Percentiles rank a stretch among this genome's conserved stretches.
Evolutionary conservation across 2,113 vertebrate genomes (phyloP).

Genomic region (Gadus macrocephalus): DNA sequence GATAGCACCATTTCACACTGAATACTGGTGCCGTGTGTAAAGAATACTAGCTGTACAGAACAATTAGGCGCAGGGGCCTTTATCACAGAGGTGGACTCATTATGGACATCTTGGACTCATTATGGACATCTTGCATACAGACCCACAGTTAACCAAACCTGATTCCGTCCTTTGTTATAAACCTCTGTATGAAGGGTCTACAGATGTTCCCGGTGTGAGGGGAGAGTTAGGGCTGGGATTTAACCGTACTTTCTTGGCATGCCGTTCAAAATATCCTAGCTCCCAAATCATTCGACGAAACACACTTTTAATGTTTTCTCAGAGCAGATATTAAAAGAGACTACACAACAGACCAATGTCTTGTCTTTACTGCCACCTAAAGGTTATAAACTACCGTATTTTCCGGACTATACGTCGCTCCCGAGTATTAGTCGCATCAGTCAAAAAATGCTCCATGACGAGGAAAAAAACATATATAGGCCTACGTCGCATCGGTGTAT

Average conservation of each 20-base stretch:
- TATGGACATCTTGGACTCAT: conserved; percentile 29
- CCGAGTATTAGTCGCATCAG: too few species aligned
- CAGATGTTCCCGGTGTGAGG: conserved; percentile 14
- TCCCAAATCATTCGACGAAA: conserved; percentile 16
- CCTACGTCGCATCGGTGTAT: too few species aligned
- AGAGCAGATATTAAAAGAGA: conserved; percentile 13
- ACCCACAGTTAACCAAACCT: too few species aligned
- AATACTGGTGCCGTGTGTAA: conserved; percentile 65
- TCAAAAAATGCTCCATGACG: too few species aligned
- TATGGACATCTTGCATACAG: conserved; percentile 24
- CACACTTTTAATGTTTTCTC: background rate
- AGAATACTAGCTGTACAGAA: conserved; percentile 29
- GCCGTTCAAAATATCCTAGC: conserved; percentile 43
- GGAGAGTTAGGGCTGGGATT: background rate
- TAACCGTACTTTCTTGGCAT: conserved; percentile 8
- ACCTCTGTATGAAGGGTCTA: conserved; percentile 30
- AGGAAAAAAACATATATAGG: too few species aligned
- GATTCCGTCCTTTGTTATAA: too few species aligned
- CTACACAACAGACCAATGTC: conserved; percentile 3
- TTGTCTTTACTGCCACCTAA: too few species aligned
- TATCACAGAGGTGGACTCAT: conserved; percentile 2
- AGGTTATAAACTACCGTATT: too few species aligned
- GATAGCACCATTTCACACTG: conserved; percentile 70
- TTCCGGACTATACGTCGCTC: too few species aligned
- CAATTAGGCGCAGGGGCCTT: too few species aligned